Percentiles rank a stretch among this genome's conserved stretches.
phyloP scores from a whole-genome alignment of 53 echinoderm and acorn worm species.

The Arbacia lixula region DNA sequence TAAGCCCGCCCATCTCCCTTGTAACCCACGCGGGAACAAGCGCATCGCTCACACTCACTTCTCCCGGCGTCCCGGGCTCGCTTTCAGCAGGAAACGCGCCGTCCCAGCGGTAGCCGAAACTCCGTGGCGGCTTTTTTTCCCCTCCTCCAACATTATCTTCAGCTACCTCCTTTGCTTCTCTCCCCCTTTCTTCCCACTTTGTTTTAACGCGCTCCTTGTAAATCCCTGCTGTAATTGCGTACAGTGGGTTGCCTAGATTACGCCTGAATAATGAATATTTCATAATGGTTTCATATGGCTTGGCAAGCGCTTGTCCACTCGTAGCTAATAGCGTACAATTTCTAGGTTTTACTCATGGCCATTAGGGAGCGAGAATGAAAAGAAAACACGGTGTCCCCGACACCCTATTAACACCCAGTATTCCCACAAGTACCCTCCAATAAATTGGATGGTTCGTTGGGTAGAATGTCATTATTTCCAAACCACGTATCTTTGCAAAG shows the following conservation, averaged over 20 bases:
- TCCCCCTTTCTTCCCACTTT: conserved; percentile 1
- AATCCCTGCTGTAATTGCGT: conserved; percentile 27
- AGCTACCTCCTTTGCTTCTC: conserved; percentile 3
- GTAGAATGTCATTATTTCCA: not conserved
- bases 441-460: not conserved
- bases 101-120: conserved; percentile 22
- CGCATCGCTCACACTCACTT: conserved; percentile 14
- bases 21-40: not conserved
- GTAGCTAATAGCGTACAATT: conserved; percentile 19
- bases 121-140: not conserved
- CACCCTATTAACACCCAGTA: conserved; percentile 31
- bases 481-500: not conserved
- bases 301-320: conserved; percentile 29
- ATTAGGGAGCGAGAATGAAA: not conserved
- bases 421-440: conserved; percentile 25
- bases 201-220: conserved; percentile 31
- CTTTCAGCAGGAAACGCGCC: not conserved
- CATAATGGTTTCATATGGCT: conserved; percentile 37
- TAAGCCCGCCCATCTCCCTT: not conserved
- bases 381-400: not conserved
- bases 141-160: conserved; percentile 2
- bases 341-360: not conserved
- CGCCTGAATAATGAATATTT: conserved; percentile 52
- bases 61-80: conserved; percentile 18
- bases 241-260: not conserved